Percentiles rank a stretch among this genome's conserved stretches.
These are phyloP conservation scores for Otolemur garnettii DNA, from an alignment of 2,113 vertebrate species.

Conservation along the genomic window DNA sequence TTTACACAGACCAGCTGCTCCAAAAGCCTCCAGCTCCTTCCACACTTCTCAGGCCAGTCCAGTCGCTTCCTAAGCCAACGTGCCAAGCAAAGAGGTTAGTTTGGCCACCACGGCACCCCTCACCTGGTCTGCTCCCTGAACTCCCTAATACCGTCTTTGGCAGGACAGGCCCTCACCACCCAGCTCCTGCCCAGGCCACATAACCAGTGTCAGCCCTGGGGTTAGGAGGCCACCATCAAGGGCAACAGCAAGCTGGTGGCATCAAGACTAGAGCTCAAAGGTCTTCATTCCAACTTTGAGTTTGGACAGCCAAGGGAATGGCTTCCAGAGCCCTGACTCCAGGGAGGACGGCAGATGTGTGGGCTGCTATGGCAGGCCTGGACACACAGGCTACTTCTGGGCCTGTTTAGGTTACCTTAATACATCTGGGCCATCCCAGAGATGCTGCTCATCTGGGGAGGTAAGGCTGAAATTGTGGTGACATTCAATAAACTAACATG, in stretches of 20 bases:
- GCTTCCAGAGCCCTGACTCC: background rate
- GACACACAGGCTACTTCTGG: background rate
- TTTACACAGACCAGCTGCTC: background rate
- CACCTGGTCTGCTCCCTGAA: background rate
- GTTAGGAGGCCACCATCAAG: background rate
- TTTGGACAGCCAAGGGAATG: background rate
- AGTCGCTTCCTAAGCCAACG: background rate
- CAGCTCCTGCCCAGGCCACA: background rate
- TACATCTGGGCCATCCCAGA: too few species aligned
- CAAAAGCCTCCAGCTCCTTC: background rate
- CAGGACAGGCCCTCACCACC: background rate
- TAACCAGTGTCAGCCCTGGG: background rate
- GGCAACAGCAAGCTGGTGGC: background rate
- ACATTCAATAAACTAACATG: background rate
- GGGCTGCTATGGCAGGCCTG: background rate
- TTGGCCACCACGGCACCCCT: background rate
- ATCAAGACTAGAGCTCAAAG: background rate
- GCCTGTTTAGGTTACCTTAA: too few species aligned
- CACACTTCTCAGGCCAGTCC: background rate
- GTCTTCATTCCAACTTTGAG: background rate
- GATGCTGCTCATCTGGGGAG: background rate
- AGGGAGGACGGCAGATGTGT: fast-evolving
- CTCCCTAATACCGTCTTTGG: background rate
- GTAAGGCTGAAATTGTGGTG: background rate
- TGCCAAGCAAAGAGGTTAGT: fast-evolving